Conservation (phyloP, 2,113 vertebrate species). For the Callipepla californica region DNA sequence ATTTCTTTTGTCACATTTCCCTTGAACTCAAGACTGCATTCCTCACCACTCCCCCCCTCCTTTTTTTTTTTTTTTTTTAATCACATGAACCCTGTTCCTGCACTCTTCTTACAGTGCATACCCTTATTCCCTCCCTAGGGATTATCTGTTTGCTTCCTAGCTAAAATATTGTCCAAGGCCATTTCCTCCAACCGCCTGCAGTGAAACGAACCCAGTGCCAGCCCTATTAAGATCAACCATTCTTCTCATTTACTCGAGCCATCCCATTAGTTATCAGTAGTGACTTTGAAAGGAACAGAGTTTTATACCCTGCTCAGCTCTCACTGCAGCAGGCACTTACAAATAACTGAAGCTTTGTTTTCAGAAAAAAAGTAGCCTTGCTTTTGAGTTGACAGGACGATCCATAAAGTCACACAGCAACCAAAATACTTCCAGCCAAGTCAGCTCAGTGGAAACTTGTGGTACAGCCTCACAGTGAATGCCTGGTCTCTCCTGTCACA, state of each 20-base stretch:
- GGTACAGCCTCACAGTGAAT: background rate
- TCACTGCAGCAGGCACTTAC: constrained; percentile 63
- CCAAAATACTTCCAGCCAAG: background rate
- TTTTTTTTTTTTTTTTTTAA: background rate
- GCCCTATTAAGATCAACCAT: constrained; percentile 60
- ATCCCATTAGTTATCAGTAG: constrained; percentile 66
- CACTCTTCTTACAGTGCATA: background rate
- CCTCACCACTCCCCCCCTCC: background rate
- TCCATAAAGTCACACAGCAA: constrained; percentile 37
- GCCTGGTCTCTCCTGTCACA: background rate
- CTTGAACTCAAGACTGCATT: background rate
- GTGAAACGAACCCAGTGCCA: constrained; percentile 39
- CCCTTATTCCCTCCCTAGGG: background rate
- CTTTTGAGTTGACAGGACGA: constrained; percentile 51
- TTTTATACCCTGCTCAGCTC: constrained; percentile 72
- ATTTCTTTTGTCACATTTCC: background rate
- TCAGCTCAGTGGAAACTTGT: background rate
- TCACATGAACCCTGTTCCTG: background rate
- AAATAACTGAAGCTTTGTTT: constrained; percentile 62
- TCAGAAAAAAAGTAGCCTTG: constrained; percentile 35
- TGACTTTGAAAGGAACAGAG: constrained; percentile 60
- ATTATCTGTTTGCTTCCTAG: background rate
- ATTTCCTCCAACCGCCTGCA: constrained; percentile 40
- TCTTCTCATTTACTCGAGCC: constrained; percentile 53
- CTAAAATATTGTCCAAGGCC: background rate